A percentile compares a stretch with the other conserved stretches of the same genome.
These are phyloP conservation scores for Coendou prehensilis DNA, from an alignment of 2,797 vertebrate genomes.

Conservation along the genomic window DNA sequence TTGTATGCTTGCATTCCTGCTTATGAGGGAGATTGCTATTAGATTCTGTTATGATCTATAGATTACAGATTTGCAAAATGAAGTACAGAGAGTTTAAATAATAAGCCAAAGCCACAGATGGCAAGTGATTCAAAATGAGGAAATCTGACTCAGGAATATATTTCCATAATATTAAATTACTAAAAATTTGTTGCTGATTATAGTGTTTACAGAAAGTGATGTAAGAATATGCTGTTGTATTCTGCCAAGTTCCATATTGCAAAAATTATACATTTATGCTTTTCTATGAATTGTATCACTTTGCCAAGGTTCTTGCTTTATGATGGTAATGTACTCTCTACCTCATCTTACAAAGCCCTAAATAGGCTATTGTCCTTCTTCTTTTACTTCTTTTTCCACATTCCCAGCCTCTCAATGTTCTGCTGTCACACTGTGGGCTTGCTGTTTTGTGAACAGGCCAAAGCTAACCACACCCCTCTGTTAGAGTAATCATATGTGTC, in stretches of 20 bases:
- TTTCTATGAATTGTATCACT: not conserved
- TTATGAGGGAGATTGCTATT: not conserved
- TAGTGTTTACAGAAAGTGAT: not conserved
- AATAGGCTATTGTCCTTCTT: not conserved
- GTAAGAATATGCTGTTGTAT: not conserved
- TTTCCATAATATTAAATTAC: conserved; percentile 41
- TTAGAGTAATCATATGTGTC: not conserved
- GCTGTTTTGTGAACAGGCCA: not conserved
- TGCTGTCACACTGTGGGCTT: not conserved
- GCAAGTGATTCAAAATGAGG: not conserved
- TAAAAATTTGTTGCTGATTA: not conserved
- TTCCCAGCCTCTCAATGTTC: not conserved
- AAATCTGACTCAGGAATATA: not conserved
- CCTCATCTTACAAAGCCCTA: not conserved
- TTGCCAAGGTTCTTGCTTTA: not conserved
- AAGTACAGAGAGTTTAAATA: not conserved
- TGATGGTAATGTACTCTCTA: not conserved
- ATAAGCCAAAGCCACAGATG: not conserved
- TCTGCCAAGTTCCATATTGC: not conserved
- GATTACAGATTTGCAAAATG: not conserved
- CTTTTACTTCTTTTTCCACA: not conserved
- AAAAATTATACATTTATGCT: not conserved
- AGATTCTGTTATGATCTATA: not conserved
- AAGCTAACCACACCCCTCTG: not conserved
- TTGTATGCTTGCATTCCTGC: not conserved